A percentile compares a stretch with the other conserved stretches of the same genome.
phyloP scores from a whole-genome alignment of 2,888 invertebrate species.

The Melikaiella ostensackeni region DNA sequence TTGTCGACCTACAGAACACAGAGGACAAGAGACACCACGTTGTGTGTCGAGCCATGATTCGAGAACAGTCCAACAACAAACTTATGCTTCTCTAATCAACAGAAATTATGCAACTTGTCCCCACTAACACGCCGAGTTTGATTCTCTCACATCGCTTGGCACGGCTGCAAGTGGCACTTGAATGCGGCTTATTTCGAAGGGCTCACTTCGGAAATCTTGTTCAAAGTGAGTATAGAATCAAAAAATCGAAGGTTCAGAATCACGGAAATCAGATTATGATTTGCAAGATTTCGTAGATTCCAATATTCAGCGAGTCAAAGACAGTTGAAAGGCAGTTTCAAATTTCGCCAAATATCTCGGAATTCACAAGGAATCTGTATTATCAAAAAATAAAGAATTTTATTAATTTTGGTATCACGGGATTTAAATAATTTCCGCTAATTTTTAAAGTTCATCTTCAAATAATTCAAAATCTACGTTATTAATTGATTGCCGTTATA shows the following conservation, averaged over 20 bases:
- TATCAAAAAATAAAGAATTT: too few species aligned
- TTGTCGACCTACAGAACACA: constrained; percentile 77
- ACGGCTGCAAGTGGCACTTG: constrained; percentile 10
- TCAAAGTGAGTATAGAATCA: too few species aligned
- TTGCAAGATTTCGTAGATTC: too few species aligned
- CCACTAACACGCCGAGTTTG: constrained; percentile 41
- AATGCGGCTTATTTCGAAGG: not conserved
- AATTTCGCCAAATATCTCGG: too few species aligned
- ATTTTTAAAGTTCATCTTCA: not conserved
- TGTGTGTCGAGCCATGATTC: constrained; percentile 62
- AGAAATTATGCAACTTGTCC: constrained; percentile 42
- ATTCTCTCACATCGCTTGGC: constrained; percentile 29
- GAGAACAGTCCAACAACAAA: constrained; percentile 51
- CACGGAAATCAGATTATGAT: too few species aligned
- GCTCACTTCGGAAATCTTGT: too few species aligned
- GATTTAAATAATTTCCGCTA: too few species aligned
- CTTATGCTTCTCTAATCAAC: constrained; percentile 54
- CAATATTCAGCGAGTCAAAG: too few species aligned
- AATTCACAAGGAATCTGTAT: too few species aligned
- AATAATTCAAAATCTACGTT: not conserved
- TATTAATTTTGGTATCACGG: too few species aligned
- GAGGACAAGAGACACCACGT: constrained; percentile 75
- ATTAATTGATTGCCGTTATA: not conserved
- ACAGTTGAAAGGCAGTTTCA: too few species aligned
- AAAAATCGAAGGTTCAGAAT: too few species aligned